phyloP scores from a whole-genome alignment of 2,888 invertebrate species.

The Plagodis pulveraria region DNA sequence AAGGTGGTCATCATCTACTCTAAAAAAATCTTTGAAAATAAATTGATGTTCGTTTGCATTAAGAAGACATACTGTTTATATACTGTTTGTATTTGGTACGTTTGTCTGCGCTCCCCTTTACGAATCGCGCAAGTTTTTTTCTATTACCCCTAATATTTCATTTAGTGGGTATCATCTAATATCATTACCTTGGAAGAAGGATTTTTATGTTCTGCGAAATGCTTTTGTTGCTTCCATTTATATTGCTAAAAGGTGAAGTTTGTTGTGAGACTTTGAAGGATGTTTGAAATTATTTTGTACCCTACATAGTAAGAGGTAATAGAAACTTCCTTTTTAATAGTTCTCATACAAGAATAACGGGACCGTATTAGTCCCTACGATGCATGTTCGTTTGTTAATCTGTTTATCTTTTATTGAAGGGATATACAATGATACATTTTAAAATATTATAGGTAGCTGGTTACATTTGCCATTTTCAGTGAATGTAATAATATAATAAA shows the following conservation, averaged over 20 bases:
- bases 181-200: slow-evolving; percentile 39
- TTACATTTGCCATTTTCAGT: too few relatives aligned
- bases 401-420: too few relatives aligned
- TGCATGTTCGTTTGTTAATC: too few relatives aligned
- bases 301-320: too few relatives aligned
- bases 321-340: too few relatives aligned
- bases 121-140: slow-evolving; percentile 44
- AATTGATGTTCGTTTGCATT: not conserved
- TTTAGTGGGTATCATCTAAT: slow-evolving; percentile 45
- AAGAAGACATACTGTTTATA: slow-evolving; percentile 7
- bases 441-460: too few relatives aligned
- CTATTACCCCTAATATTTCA: slow-evolving; percentile 46
- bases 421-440: too few relatives aligned
- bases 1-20: not conserved
- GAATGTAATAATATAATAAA: too few relatives aligned
- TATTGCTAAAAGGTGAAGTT: slow-evolving; percentile 17
- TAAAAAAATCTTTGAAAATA: not conserved
- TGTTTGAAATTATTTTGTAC: not conserved
- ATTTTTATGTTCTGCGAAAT: slow-evolving; percentile 38
- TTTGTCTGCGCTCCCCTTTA: slow-evolving; percentile 31
- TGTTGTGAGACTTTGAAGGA: slow-evolving; percentile 7
- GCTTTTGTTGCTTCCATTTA: slow-evolving; percentile 24
- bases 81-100: slow-evolving; percentile 9
- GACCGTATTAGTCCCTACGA: too few relatives aligned
- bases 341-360: too few relatives aligned